Conservation (phyloP, 2,797 vertebrate species). For the Karalla daura region DNA sequence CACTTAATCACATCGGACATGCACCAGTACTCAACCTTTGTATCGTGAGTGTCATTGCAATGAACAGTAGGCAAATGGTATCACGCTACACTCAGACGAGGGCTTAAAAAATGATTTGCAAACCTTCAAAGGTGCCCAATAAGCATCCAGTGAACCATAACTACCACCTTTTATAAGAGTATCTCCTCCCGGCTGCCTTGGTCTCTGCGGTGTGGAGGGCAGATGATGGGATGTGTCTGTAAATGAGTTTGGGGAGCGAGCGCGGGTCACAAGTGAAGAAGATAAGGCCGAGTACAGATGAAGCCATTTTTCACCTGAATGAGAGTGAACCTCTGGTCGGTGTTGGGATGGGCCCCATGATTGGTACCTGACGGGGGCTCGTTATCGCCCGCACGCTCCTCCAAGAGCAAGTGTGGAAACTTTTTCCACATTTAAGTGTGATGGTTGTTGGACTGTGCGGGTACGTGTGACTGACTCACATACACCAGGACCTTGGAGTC, state of each 20-base stretch:
- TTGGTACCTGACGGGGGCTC: slow-evolving; percentile 17
- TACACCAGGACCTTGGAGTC: not conserved
- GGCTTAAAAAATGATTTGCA: slow-evolving; percentile 19
- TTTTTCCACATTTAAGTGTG: not conserved
- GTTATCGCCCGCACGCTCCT: slow-evolving; percentile 14
- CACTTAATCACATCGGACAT: not conserved
- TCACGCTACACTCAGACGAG: slow-evolving; percentile 8
- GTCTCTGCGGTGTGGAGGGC: slow-evolving; percentile 16
- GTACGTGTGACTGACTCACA: not conserved
- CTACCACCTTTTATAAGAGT: slow-evolving; percentile 44
- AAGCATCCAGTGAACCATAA: slow-evolving; percentile 40
- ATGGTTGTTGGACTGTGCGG: slow-evolving; percentile 3
- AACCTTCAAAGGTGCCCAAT: slow-evolving; percentile 41
- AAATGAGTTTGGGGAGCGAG: slow-evolving; percentile 63
- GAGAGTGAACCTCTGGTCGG: slow-evolving; percentile 27
- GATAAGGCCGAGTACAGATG: slow-evolving; percentile 54
- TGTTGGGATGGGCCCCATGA: slow-evolving; percentile 15
- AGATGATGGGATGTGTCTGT: slow-evolving; percentile 61
- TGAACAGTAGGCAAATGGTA: not conserved
- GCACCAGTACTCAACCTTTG: slow-evolving; percentile 13
- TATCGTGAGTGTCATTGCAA: not conserved
- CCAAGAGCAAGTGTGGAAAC: not conserved
- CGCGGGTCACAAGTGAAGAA: slow-evolving; percentile 54
- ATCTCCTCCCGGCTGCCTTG: not conserved
- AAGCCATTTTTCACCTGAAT: slow-evolving; percentile 64